Evolutionary conservation across 2,797 vertebrate species (phyloP), one percentile per base, ranked within the genome.

Genomic region (Babyrousa celebensis): DNA sequence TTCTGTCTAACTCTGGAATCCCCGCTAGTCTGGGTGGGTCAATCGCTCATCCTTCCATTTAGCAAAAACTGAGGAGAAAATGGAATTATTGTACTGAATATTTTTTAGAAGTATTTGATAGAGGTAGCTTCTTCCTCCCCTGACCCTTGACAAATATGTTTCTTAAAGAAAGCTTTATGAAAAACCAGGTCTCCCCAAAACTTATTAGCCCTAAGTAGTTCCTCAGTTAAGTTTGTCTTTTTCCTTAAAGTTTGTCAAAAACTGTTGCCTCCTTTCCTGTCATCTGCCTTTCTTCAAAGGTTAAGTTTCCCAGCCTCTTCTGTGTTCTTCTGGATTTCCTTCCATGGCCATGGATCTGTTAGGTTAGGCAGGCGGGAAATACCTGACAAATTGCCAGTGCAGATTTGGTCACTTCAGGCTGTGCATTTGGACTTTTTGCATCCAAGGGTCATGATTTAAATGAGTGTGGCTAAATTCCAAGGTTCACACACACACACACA

Each of bases 371-470:
- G 4, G 36, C 36, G 52, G 3, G 14, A 82, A 25, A 36, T 29
- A 72, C 40, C 40, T 96, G 79, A 58, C 43, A 78, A 36, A 54
- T 56, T 84, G 25, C 25, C 62, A 48, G 12, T 67, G 21, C 58
- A 91, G 48, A 79, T 89, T 74, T 88, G 85, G 60, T 94, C n/a
- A 27, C 60, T 93, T 94, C 43, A 56, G 60, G 17, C 43, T 91
- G 40, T 96, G 48, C 32, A 23, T 96, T 85, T 54, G 80, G 25
- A 77, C n/a, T 83, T 94, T 93, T 94, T 77, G 83, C 27, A 83
- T 85, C 84, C 40, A 82, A n/a, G 54, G 32, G 63, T 83, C 70
- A 4, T 71, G 40, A 75, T 83, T 82, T 63, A 54, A 63, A 21
- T 77, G 63, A 58, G 0, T 43, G 15, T 58, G 27, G 17, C 77